These are phyloP conservation scores for Aldabrachelys gigantea DNA, from an alignment of 2,113 vertebrate genomes.

Conservation along the genomic window DNA sequence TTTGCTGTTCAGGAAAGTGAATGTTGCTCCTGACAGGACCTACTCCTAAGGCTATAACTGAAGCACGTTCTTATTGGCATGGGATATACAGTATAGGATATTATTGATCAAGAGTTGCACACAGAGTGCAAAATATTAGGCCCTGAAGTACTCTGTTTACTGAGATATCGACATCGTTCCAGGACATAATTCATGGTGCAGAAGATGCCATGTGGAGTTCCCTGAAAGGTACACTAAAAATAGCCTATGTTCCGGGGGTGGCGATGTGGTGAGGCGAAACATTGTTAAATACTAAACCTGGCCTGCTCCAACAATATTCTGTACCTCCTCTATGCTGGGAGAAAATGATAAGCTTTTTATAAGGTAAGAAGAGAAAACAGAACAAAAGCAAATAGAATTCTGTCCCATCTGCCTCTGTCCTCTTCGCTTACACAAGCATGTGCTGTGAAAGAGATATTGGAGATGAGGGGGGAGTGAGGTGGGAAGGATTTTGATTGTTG, in stretches of 20 bases:
- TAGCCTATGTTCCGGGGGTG: not conserved
- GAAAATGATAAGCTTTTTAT: constrained; percentile 36
- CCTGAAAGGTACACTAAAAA: not conserved
- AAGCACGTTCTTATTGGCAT: rapidly evolving
- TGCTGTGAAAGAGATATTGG: not conserved
- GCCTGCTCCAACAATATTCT: constrained; percentile 4
- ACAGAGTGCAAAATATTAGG: not conserved
- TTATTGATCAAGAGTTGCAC: not conserved
- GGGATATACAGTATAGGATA: not conserved
- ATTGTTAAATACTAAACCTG: not conserved
- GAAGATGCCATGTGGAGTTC: not conserved
- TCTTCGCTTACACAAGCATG: not conserved
- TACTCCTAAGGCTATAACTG: not conserved
- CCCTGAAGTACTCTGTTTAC: not conserved
- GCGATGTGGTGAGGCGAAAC: not conserved
- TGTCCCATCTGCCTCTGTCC: constrained; percentile 35
- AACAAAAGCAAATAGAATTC: constrained; percentile 20
- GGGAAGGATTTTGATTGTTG: constrained; percentile 6
- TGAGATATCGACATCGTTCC: constrained; percentile 1
- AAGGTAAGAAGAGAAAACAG: constrained; percentile 19
- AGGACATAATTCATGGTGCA: not conserved
- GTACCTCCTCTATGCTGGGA: constrained; percentile 10
- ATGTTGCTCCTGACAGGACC: not conserved
- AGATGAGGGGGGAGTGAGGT: not conserved
- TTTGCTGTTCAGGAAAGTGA: not conserved